Evolutionary conservation across 2,888 invertebrate species (phyloP), one percentile per base, ranked within the genome.

Genomic region (Ptychoptera albimana): DNA sequence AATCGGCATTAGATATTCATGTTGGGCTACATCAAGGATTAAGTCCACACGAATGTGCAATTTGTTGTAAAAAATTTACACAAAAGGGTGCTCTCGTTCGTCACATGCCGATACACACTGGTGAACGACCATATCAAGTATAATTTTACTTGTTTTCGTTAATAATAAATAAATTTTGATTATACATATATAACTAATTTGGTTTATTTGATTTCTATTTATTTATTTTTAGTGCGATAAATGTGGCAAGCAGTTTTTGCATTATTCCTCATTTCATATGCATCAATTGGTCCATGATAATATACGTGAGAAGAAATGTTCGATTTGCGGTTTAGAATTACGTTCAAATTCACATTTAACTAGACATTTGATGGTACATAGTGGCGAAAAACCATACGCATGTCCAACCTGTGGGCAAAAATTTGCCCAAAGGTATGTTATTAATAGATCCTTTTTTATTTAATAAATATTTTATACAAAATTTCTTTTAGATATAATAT

Each of bases 51-150:
- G 60, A 63, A 16, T 74, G 73, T 54, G 55, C 56, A 11, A 58
- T 62, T 46, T 74, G 73, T 52, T 59, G 64, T 5, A 73, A 73
- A 52, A 61, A 64, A 32, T 74, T 73, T 51, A 72, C 71, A 2
- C 72, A 72, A 52, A 73, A 72, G 55, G 66, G 64, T 10, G 68
- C 70, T 2, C 56, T 73, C 12, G 63, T 65, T 51, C 59, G 73
- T 35, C 73, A 73, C 54, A 52, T 67, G 47, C 66, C 68, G 7
- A 66, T 73, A 45, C 73, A 73, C 52, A 72, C 72, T 2, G 71
- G 70, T 2, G 66, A 66, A 49, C 57, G 56, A 35, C 64, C 63
- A 2, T 67, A 60, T 50, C 62, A 67, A 49, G 51, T 51, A 48
- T 23, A 23, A 5, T 39, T 30, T 39, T 12, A 11, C n/a, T 32